Evolutionary conservation across 2,888 invertebrate species (phyloP).

Genomic region (Melieria crassipennis): DNA sequence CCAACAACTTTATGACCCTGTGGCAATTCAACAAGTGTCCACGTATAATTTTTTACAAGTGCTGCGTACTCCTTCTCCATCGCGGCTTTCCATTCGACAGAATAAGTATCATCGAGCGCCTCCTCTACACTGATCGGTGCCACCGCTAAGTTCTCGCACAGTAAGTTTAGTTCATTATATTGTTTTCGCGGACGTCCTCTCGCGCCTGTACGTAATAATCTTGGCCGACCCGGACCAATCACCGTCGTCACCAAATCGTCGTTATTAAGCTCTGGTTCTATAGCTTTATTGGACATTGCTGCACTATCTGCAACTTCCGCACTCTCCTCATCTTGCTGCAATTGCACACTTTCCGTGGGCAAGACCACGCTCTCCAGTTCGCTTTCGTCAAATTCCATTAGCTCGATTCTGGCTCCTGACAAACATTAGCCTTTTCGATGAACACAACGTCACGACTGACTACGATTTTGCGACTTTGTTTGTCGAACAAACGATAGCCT

Average conservation of each 20-base stretch:
- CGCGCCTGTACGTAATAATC: constrained; percentile 35
- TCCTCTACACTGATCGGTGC: constrained; percentile 36
- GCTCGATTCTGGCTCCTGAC: constrained; percentile 1
- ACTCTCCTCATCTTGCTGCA: background rate
- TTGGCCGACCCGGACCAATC: constrained; percentile 38
- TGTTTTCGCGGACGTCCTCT: constrained; percentile 38
- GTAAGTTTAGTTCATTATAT: constrained; percentile 35
- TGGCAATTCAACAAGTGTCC: constrained; percentile 38
- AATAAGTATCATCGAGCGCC: constrained; percentile 30
- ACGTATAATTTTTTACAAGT: constrained; percentile 37
- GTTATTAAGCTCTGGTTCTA: background rate
- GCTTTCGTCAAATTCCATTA: background rate
- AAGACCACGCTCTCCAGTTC: constrained; percentile 2
- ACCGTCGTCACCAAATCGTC: constrained; percentile 5
- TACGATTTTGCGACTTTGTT: constrained; percentile 20
- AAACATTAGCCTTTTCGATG: constrained; percentile 17
- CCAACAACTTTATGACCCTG: constrained; percentile 29
- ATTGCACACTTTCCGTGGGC: background rate
- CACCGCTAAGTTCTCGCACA: constrained; percentile 23
- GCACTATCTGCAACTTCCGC: background rate
- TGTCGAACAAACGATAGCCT: constrained; percentile 31
- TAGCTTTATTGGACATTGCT: background rate
- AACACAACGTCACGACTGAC: constrained; percentile 34
- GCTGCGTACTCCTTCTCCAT: constrained; percentile 44
- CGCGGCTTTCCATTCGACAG: constrained; percentile 37